Evolutionary conservation across 2,888 invertebrate species (phyloP).

Genomic region (Tipula helvola): DNA sequence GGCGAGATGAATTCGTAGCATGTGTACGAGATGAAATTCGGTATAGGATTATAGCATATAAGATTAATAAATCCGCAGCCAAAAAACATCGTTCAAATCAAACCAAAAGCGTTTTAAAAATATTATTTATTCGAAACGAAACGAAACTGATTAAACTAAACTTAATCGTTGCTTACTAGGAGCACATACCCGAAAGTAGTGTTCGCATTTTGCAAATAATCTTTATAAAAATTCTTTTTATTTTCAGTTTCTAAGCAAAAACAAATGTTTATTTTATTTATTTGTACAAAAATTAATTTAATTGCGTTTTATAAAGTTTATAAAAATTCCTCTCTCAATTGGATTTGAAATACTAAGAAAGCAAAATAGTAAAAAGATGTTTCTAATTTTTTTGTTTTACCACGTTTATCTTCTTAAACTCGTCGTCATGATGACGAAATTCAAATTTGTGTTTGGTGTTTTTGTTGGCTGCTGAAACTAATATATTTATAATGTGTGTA

Average conservation of each 20-base stretch:
- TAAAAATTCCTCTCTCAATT: conserved; percentile 6
- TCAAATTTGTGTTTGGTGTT: neutral
- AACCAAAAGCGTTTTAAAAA: neutral
- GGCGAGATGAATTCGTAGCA: neutral
- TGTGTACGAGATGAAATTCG: neutral
- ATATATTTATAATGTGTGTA: neutral
- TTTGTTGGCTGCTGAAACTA: neutral
- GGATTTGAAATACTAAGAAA: conserved; percentile 4
- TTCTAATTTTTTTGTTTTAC: neutral
- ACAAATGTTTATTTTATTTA: neutral
- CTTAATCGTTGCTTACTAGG: neutral
- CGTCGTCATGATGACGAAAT: neutral
- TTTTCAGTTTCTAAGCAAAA: neutral
- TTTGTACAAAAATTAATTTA: neutral
- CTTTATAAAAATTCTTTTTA: neutral
- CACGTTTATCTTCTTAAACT: neutral
- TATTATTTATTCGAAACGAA: neutral
- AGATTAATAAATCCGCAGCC: neutral
- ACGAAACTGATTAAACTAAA: neutral
- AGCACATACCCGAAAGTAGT: neutral
- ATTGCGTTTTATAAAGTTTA: neutral
- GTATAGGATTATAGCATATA: neutral
- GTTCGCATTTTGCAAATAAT: neutral
- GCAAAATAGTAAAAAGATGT: neutral
- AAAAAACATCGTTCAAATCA: neutral